These are phyloP conservation scores for Spodoptera frugiperda DNA, from an alignment of 1,140 invertebrate genomes.

Conservation along the genomic window DNA sequence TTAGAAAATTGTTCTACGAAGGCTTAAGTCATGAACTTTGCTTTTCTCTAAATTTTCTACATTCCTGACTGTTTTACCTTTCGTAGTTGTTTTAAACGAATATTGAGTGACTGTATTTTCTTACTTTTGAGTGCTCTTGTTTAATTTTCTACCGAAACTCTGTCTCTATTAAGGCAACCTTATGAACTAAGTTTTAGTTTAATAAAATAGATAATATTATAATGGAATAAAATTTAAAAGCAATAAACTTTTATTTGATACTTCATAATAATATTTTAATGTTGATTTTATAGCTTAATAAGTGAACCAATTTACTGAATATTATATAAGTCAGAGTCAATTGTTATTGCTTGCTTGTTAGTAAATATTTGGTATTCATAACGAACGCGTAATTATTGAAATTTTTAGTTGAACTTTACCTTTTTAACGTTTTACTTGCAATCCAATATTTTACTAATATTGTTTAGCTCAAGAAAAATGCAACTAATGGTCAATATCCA, in stretches of 20 bases:
- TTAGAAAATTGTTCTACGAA: constrained; percentile 10
- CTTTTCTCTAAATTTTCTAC: not conserved
- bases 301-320: not conserved
- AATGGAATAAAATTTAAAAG: not conserved
- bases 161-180: too few species aligned
- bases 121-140: too few species aligned
- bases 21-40: constrained; percentile 7
- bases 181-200: not conserved
- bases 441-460: too few species aligned
- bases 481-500: too few species aligned
- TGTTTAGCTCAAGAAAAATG: too few species aligned
- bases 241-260: constrained; percentile 4
- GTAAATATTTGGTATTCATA: not conserved
- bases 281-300: constrained; percentile 15
- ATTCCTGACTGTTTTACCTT: not conserved
- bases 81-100: not conserved
- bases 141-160: too few species aligned
- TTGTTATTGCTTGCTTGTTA: not conserved
- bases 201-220: not conserved
- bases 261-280: not conserved
- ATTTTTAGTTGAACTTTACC: too few species aligned
- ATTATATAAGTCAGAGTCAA: not conserved
- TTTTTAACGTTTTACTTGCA: too few species aligned
- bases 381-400: not conserved
- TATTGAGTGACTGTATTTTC: not conserved